A percentile compares a stretch with the other conserved stretches of the same genome.
Conservation (phyloP, 2,797 vertebrate species). For the Denticeps clupeoides region DNA sequence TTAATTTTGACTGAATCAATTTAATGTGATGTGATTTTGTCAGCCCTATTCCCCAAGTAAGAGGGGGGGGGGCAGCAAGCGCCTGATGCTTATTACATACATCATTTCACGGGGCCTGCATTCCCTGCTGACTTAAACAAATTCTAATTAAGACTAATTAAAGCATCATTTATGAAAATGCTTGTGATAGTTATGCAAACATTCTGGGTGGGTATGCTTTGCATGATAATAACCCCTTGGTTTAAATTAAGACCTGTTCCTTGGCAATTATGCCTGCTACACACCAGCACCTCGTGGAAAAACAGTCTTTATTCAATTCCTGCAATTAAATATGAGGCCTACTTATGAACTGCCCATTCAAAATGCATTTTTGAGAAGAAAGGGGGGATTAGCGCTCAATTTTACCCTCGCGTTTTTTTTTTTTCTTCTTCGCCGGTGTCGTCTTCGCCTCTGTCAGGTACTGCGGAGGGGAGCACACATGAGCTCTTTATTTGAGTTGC, state of each 20-base stretch:
- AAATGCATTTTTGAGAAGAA: slow-evolving; percentile 61
- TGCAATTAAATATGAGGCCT: slow-evolving; percentile 80
- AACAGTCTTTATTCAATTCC: slow-evolving; percentile 79
- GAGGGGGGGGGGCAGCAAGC: slow-evolving; percentile 45
- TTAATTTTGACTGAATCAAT: slow-evolving; percentile 99
- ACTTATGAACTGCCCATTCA: slow-evolving; percentile 66
- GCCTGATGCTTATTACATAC: slow-evolving; percentile 99
- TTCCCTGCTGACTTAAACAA: slow-evolving; percentile 99
- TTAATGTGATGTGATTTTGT: slow-evolving; percentile 99
- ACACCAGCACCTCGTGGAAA: slow-evolving; percentile 79
- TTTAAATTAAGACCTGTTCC: slow-evolving; percentile 99
- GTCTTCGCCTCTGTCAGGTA: slow-evolving; percentile 55
- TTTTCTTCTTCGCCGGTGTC: no score
- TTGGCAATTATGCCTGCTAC: slow-evolving; percentile 96
- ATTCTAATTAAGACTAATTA: slow-evolving; percentile 99
- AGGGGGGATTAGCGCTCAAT: slow-evolving; percentile 41
- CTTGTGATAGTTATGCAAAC: slow-evolving; percentile 99
- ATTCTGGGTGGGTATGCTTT: slow-evolving; percentile 99
- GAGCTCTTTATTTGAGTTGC: slow-evolving; percentile 38
- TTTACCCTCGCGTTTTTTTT: slow-evolving; percentile 42
- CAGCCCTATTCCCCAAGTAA: slow-evolving; percentile 99
- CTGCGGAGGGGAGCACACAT: background rate
- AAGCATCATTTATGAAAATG: slow-evolving; percentile 99
- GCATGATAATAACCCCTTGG: slow-evolving; percentile 99
- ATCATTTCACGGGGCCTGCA: slow-evolving; percentile 99